Percentiles rank a stretch among this genome's conserved stretches.
These are phyloP conservation scores for Empis livida DNA, from an alignment of 2,888 invertebrate species.

Conservation along the genomic window DNA sequence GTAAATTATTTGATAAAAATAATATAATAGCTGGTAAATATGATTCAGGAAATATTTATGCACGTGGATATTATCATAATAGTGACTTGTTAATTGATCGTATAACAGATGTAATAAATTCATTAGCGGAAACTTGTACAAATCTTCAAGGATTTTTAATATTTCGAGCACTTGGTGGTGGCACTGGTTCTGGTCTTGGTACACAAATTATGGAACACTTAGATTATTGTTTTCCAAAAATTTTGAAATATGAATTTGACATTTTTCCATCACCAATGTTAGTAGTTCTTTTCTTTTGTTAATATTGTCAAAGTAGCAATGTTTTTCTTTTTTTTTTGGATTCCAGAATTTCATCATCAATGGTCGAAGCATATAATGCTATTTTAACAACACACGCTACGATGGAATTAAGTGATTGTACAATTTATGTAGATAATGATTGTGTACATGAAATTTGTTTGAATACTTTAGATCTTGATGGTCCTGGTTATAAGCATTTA, in stretches of 20 bases:
- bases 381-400: conserved; percentile 54
- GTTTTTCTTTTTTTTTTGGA: background rate
- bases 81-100: conserved; percentile 63
- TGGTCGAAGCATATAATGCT: conserved; percentile 68
- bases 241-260: conserved; percentile 50
- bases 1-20: conserved; percentile 61
- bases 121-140: conserved; percentile 50
- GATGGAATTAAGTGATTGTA: conserved; percentile 55
- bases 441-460: conserved; percentile 65
- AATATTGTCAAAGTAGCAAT: conserved; percentile 9
- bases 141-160: conserved; percentile 51
- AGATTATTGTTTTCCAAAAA: conserved; percentile 48
- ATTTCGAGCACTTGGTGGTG: conserved; percentile 60
- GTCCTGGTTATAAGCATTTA: conserved; percentile 77
- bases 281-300: too few relatives aligned
- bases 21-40: conserved; percentile 68
- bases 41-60: conserved; percentile 78
- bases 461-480: conserved; percentile 55
- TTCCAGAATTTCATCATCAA: conserved; percentile 49
- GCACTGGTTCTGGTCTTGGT: conserved; percentile 65
- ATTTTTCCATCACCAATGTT: conserved; percentile 78
- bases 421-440: conserved; percentile 63
- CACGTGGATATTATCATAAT: conserved; percentile 65
- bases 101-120: conserved; percentile 55
- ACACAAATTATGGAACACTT: conserved; percentile 52